Conservation (phyloP, 2,797 vertebrate species). For the Podarcis siculus region DNA sequence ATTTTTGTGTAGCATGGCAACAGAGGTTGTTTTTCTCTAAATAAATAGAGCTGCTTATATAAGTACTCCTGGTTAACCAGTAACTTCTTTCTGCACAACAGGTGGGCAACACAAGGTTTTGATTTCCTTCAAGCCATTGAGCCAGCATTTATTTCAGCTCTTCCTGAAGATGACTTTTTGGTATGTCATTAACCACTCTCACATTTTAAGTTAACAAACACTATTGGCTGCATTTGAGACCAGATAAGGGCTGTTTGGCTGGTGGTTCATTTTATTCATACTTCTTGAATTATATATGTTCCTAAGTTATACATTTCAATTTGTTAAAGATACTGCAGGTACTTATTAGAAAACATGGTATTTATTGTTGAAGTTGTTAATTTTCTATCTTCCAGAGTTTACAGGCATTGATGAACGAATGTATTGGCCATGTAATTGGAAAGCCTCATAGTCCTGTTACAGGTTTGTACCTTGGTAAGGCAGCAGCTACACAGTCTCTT, state of each 20-base stretch:
- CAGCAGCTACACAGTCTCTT: conserved; percentile 48
- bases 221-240: neutral
- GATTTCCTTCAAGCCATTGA: conserved; percentile 99
- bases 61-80: conserved; percentile 8
- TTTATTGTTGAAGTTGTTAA: neutral
- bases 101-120: conserved; percentile 99
- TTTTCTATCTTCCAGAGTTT: conserved; percentile 83
- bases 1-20: neutral
- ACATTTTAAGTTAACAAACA: neutral
- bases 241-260: neutral
- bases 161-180: conserved; percentile 98
- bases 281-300: neutral
- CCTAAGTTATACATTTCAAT: neutral
- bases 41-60: neutral
- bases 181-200: conserved; percentile 77
- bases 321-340: neutral
- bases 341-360: neutral
- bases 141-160: conserved; percentile 95
- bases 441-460: conserved; percentile 98
- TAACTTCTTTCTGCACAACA: conserved; percentile 64
- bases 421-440: conserved; percentile 98
- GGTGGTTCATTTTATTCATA: neutral
- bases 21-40: neutral
- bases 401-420: conserved; percentile 98
- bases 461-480: conserved; percentile 93